phyloP scores from a whole-genome alignment of 1,140 invertebrate species.

The Drosophila nigromelanica region DNA sequence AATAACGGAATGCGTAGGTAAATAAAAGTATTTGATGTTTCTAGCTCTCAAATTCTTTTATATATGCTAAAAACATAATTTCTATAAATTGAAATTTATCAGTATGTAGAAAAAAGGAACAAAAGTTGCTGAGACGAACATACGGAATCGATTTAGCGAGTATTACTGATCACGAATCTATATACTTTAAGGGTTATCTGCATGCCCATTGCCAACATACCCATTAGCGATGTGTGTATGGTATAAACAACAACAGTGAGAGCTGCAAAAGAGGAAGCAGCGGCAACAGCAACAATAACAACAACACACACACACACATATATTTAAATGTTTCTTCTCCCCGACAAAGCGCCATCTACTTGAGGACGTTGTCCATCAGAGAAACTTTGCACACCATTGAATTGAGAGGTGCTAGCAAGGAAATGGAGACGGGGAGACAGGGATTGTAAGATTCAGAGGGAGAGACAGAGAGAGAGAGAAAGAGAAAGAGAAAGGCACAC shows the following conservation, averaged over 20 bases:
- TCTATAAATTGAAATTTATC: no score
- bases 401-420: slow-evolving; percentile 51
- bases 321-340: slow-evolving; percentile 46
- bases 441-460: slow-evolving; percentile 2
- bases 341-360: slow-evolving; percentile 41
- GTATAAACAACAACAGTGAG: slow-evolving; percentile 46
- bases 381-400: slow-evolving; percentile 78
- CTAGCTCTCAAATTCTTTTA: no score
- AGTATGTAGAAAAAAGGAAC: no score
- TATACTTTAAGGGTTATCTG: no score
- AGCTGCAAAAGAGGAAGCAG: not conserved
- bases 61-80: no score
- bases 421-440: slow-evolving; percentile 4
- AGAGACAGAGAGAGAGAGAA: slow-evolving; percentile 1
- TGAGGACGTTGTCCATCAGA: slow-evolving; percentile 64
- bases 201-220: no score
- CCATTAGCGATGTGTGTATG: no score
- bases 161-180: no score
- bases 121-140: no score
- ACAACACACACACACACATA: slow-evolving; percentile 22
- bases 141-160: no score
- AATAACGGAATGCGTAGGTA: no score
- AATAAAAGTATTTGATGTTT: no score
- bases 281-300: slow-evolving; percentile 23
- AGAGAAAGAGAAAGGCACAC: slow-evolving; percentile 46